phyloP scores from a whole-genome alignment of 2,888 invertebrate genomes.

The Xylophagus ater region DNA sequence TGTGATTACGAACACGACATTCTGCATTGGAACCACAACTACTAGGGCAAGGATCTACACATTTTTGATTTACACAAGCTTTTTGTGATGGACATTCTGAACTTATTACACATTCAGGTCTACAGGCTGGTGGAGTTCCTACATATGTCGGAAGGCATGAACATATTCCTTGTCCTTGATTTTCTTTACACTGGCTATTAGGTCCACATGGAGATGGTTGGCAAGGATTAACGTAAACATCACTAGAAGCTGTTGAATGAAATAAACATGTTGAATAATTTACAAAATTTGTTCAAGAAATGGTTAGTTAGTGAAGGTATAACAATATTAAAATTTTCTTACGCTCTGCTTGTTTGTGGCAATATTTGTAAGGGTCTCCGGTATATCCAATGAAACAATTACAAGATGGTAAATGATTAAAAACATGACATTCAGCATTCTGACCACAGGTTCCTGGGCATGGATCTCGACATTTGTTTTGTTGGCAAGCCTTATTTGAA shows the following conservation, averaged over 20 bases:
- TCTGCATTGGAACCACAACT: constrained; percentile 51
- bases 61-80: constrained; percentile 65
- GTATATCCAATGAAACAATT: constrained; percentile 57
- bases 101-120: constrained; percentile 68
- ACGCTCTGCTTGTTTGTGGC: constrained; percentile 42
- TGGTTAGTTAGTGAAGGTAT: too few species aligned
- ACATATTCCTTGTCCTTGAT: constrained; percentile 55
- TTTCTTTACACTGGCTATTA: constrained; percentile 57
- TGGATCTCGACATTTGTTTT: constrained; percentile 63
- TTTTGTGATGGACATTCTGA: constrained; percentile 62
- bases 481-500: constrained; percentile 55
- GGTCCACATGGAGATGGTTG: constrained; percentile 71
- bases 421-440: constrained; percentile 61
- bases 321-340: too few species aligned
- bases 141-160: constrained; percentile 56
- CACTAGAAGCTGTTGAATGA: constrained; percentile 23
- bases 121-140: constrained; percentile 64
- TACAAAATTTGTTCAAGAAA: constrained; percentile 48
- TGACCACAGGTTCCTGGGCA: constrained; percentile 67
- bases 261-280: not conserved
- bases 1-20: constrained; percentile 49
- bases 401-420: constrained; percentile 58
- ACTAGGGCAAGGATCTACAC: constrained; percentile 58
- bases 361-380: constrained; percentile 64
- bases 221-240: constrained; percentile 43